A percentile compares a stretch with the other conserved stretches of the same genome.
phyloP scores from a whole-genome alignment of 2,888 invertebrate species.

The Galeruca laticollis region DNA sequence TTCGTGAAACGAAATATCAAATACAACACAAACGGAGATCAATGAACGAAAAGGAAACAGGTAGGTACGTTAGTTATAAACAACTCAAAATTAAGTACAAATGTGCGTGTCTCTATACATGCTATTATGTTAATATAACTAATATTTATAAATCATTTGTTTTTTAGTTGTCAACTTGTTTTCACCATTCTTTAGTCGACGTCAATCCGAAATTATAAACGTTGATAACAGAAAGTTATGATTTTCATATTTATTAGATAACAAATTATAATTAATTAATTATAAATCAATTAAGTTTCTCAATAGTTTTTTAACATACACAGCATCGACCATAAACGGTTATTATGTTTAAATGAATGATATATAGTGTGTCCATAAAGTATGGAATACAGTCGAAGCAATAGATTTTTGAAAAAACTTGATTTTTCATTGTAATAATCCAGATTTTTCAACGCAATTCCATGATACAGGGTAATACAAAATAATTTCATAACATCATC shows the following conservation, averaged over 20 bases:
- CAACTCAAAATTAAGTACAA: conserved; percentile 8
- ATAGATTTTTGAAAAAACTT: no score
- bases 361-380: no score
- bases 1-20: neutral
- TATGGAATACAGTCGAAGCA: no score
- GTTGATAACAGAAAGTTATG: conserved; percentile 20
- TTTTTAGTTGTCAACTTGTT: conserved; percentile 27
- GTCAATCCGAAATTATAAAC: conserved; percentile 23
- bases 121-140: conserved; percentile 12
- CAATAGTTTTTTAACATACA: no score
- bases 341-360: no score
- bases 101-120: conserved; percentile 15
- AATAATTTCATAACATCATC: no score
- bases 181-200: conserved; percentile 19
- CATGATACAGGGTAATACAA: no score
- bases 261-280: no score
- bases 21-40: neutral
- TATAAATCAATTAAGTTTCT: no score
- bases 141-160: conserved; percentile 28
- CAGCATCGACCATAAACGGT: no score
- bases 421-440: no score
- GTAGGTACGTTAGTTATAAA: conserved; percentile 6
- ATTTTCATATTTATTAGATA: neutral
- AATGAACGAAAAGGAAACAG: conserved; percentile 2
- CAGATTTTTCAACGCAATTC: no score